These are phyloP conservation scores for Cliona cf. orientalis DNA, from an alignment of 37 sponge, comb jelly and placozoan species.

Conservation along the genomic window DNA sequence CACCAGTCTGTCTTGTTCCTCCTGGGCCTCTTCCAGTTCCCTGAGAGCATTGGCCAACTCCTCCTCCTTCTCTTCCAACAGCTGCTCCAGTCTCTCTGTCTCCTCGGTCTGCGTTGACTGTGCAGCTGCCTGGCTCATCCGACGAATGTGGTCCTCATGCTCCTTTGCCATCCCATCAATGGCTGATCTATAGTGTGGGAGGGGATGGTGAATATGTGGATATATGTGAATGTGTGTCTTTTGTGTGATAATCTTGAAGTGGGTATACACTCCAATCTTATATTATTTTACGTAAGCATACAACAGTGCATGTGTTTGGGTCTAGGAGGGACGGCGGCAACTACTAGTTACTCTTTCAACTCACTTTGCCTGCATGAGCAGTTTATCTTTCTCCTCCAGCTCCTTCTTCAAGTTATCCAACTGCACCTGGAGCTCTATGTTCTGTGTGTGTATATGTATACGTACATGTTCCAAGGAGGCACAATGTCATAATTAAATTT, in stretches of 20 bases:
- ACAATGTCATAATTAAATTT: not conserved
- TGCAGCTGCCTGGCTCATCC: conserved; percentile 23
- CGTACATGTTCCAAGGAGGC: not conserved
- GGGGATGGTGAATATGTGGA: not conserved
- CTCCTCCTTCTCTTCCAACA: conserved; percentile 34
- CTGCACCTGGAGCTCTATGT: conserved; percentile 84
- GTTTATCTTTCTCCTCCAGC: conserved; percentile 66
- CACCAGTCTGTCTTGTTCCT: conserved; percentile 13
- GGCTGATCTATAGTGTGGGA: conserved; percentile 51
- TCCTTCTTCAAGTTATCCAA: conserved; percentile 80
- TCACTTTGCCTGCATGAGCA: conserved; percentile 83
- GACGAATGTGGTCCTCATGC: conserved; percentile 51
- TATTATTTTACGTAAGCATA: not conserved
- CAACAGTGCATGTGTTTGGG: not conserved
- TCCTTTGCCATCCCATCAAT: conserved; percentile 55
- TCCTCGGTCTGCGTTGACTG: conserved; percentile 13
- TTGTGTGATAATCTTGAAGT: not conserved
- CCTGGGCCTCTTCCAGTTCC: conserved; percentile 14
- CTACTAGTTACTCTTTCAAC: conserved; percentile 2
- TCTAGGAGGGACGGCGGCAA: not conserved
- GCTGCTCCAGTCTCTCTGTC: conserved; percentile 30
- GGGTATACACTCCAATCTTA: conserved; percentile 4
- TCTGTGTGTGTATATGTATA: conserved; percentile 46
- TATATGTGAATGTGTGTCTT: too few relatives aligned
- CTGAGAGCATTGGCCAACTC: conserved; percentile 12